phyloP scores from a whole-genome alignment of 2,888 invertebrate genomes.

The Masnerella sp. region DNA sequence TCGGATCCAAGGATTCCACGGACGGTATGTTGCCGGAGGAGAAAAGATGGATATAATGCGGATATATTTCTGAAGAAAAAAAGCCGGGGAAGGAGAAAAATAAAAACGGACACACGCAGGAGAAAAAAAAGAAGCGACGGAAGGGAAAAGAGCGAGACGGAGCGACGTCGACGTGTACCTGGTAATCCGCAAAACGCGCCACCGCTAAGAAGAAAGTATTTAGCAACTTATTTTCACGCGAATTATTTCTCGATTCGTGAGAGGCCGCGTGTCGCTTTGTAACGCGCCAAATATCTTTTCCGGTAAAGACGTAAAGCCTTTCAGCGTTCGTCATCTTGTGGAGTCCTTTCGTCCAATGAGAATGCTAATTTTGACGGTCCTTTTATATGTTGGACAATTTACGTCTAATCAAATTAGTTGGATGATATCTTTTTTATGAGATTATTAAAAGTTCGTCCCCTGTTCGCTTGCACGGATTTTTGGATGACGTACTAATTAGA shows the following conservation, averaged over 20 bases:
- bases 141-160: slow-evolving; percentile 3
- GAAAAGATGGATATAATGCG: slow-evolving; percentile 55
- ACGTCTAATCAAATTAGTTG: too few species aligned
- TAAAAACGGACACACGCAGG: slow-evolving; percentile 7
- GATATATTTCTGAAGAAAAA: slow-evolving; percentile 47
- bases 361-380: too few species aligned
- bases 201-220: slow-evolving; percentile 13
- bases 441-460: too few species aligned
- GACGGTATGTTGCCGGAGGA: slow-evolving; percentile 33
- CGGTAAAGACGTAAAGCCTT: too few species aligned
- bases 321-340: too few species aligned
- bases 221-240: slow-evolving; percentile 27
- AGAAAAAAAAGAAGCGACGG: not conserved
- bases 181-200: slow-evolving; percentile 20
- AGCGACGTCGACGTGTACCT: slow-evolving; percentile 7
- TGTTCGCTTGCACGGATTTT: too few species aligned
- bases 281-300: not conserved
- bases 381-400: too few species aligned
- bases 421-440: too few species aligned
- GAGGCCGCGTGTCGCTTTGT: slow-evolving; percentile 3
- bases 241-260: slow-evolving; percentile 15
- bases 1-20: slow-evolving; percentile 43
- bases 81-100: slow-evolving; percentile 11
- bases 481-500: too few species aligned
- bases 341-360: not conserved